These are phyloP conservation scores for Adineta ricciae DNA, from an alignment of 2,888 invertebrate species.

Conservation along the genomic window DNA sequence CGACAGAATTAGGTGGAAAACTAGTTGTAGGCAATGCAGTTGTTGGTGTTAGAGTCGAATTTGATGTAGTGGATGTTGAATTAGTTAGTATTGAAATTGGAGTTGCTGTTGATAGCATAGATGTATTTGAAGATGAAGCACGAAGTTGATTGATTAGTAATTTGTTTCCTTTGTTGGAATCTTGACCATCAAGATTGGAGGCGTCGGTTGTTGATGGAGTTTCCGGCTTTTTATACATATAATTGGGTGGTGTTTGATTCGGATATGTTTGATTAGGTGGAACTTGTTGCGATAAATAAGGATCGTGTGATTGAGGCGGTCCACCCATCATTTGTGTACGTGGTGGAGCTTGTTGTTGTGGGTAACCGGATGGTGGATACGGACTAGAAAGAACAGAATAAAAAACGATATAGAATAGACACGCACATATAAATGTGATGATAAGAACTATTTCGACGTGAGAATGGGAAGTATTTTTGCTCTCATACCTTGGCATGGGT, in stretches of 20 bases:
- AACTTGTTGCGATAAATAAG: background rate
- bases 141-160: background rate
- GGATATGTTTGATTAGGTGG: background rate
- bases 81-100: background rate
- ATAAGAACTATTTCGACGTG: no score
- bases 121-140: background rate
- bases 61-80: background rate
- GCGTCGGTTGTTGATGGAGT: background rate
- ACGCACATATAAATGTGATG: no score
- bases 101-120: background rate
- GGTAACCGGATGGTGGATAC: background rate
- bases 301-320: background rate
- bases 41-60: background rate
- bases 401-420: background rate
- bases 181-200: background rate
- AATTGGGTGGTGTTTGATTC: background rate
- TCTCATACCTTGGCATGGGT: background rate
- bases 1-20: slow-evolving; percentile 84
- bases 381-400: background rate
- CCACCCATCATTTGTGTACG: background rate
- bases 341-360: background rate
- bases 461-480: no score
- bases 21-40: background rate
- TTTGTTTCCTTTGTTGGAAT: background rate
- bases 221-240: background rate